phyloP scores from a whole-genome alignment of 2,888 invertebrate species.

The Philopedon plagiatum region DNA sequence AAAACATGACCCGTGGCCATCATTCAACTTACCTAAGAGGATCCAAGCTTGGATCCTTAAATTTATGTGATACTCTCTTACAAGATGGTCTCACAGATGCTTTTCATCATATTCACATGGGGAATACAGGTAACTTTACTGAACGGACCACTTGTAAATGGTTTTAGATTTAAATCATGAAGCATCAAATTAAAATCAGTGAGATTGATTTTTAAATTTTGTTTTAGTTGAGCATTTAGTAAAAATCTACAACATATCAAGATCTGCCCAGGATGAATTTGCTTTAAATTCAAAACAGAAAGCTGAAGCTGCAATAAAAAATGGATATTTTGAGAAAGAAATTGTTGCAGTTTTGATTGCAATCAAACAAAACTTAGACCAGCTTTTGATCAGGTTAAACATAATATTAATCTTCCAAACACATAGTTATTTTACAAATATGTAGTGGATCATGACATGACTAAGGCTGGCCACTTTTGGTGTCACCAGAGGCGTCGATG shows the following conservation, averaged over 20 bases:
- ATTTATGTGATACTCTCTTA: conserved; percentile 77
- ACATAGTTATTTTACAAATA: too few relatives aligned
- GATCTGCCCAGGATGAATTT: conserved; percentile 80
- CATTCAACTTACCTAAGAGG: conserved; percentile 79
- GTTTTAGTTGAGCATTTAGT: conserved; percentile 82
- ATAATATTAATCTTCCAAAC: background rate
- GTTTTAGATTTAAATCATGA: too few relatives aligned
- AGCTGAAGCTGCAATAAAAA: conserved; percentile 74
- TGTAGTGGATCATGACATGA: too few relatives aligned
- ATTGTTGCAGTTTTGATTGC: conserved; percentile 76
- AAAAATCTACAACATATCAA: conserved; percentile 74
- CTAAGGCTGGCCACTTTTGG: too few relatives aligned
- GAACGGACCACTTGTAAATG: too few relatives aligned
- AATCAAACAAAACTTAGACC: conserved; percentile 75
- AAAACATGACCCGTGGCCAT: conserved; percentile 84
- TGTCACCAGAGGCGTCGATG: too few relatives aligned
- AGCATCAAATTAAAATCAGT: too few relatives aligned
- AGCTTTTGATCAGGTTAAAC: conserved; percentile 70
- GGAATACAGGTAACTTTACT: conserved; percentile 83
- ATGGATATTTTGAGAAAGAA: conserved; percentile 79
- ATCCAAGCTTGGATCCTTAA: conserved; percentile 77
- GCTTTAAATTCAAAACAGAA: conserved; percentile 79
- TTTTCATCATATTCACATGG: conserved; percentile 83
- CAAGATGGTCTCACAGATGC: conserved; percentile 83
- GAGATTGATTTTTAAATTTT: conserved; percentile 19